phyloP scores from a whole-genome alignment of 2,888 invertebrate species.

The Coenonympha arcania region DNA sequence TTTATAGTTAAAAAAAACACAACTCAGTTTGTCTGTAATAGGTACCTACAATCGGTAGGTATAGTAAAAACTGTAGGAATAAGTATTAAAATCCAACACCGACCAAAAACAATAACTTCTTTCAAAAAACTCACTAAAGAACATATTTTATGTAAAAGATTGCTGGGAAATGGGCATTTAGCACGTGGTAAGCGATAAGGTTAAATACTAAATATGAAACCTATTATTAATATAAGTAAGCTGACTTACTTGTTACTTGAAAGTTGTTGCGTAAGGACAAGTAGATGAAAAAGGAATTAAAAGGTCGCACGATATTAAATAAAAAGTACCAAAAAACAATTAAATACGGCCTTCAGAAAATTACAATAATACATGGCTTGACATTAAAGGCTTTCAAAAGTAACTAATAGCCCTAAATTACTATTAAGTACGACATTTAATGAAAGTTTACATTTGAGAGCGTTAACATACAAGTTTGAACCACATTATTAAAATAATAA shows the following conservation, averaged over 20 bases:
- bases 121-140: no score
- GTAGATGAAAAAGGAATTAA: not conserved
- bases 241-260: not conserved
- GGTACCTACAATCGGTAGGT: no score
- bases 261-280: not conserved
- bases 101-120: no score
- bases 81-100: no score
- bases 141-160: no score
- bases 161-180: no score
- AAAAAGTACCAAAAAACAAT: not conserved
- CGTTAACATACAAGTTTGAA: conserved; percentile 12
- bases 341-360: not conserved
- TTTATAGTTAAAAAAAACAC: no score
- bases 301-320: not conserved
- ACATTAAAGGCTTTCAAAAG: conserved; percentile 9
- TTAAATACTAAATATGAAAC: no score
- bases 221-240: not conserved
- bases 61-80: no score
- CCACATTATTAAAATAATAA: conserved; percentile 5
- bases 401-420: conserved; percentile 6
- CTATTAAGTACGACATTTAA: conserved; percentile 2
- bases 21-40: no score
- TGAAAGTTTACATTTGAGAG: conserved; percentile 5
- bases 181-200: no score
- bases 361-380: not conserved